These are phyloP conservation scores for Perodicticus potto DNA, from an alignment of 2,797 vertebrate species.

Conservation along the genomic window DNA sequence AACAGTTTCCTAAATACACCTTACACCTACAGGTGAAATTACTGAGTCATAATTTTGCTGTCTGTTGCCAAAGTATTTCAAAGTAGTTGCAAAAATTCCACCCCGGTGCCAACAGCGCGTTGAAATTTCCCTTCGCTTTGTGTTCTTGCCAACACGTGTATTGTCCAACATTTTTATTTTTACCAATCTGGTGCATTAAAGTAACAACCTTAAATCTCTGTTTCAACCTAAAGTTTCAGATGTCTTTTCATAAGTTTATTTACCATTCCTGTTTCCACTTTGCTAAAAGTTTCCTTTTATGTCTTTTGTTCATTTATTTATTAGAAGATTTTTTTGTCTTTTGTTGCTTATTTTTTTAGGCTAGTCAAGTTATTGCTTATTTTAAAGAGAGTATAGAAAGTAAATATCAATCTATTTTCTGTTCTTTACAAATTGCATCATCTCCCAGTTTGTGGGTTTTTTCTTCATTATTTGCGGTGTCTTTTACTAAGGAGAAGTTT, in stretches of 20 bases:
- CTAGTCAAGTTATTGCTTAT: background rate
- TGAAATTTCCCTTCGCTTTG: background rate
- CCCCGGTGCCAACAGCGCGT: background rate
- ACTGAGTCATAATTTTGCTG: slow-evolving; percentile 18
- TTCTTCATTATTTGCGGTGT: background rate
- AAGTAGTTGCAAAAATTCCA: background rate
- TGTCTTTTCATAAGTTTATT: background rate
- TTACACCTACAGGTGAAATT: background rate
- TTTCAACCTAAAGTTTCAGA: background rate
- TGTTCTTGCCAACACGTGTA: background rate
- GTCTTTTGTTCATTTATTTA: slow-evolving; percentile 1
- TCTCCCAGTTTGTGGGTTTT: background rate
- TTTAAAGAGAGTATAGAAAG: background rate
- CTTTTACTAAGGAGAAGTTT: slow-evolving; percentile 48
- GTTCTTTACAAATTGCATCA: background rate
- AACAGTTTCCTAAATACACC: slow-evolving; percentile 5
- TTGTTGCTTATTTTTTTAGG: background rate
- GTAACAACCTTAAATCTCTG: background rate
- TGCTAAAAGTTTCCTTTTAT: background rate
- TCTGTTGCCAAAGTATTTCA: background rate
- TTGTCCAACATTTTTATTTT: background rate
- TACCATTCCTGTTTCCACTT: background rate
- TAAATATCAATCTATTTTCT: background rate
- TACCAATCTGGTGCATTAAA: background rate
- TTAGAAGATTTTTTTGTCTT: background rate